A percentile compares a stretch with the other conserved stretches of the same genome.
These are phyloP conservation scores for Procavia capensis DNA, from an alignment of 2,113 vertebrate species.

Conservation along the genomic window DNA sequence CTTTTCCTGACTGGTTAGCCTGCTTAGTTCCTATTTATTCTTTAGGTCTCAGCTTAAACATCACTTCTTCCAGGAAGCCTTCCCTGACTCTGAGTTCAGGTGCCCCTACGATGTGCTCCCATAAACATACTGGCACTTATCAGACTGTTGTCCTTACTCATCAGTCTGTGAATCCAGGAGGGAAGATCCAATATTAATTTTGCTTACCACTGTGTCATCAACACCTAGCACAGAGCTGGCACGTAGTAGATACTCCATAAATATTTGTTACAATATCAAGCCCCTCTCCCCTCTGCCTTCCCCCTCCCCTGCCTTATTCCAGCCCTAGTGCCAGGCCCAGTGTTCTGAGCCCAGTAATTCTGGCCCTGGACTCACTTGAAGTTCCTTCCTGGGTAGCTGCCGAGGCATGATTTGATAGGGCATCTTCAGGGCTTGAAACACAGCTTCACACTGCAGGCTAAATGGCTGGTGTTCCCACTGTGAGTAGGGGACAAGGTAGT, in stretches of 20 bases:
- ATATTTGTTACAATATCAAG: not conserved
- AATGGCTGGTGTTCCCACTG: constrained; percentile 90
- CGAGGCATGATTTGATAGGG: constrained; percentile 92
- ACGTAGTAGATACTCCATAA: not conserved
- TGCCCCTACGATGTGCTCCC: not conserved
- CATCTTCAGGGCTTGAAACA: constrained; percentile 90
- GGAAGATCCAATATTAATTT: not conserved
- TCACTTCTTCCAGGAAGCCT: not conserved
- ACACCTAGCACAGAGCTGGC: not conserved
- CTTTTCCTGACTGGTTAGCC: not conserved
- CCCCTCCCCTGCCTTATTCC: not conserved
- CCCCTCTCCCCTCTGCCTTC: not conserved
- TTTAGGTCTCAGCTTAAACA: constrained; percentile 1
- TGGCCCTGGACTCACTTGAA: constrained; percentile 86
- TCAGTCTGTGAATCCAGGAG: not conserved
- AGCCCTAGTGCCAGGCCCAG: not conserved
- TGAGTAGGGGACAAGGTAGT: not conserved
- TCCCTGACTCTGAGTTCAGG: not conserved
- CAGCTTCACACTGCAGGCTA: constrained; percentile 90
- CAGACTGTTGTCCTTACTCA: not conserved
- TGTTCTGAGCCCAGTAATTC: not conserved
- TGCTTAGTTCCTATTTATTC: not conserved
- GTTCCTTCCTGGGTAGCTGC: constrained; percentile 85
- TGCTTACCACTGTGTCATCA: not conserved
- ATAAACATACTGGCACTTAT: not conserved